A percentile compares a stretch with the other conserved stretches of the same genome.
phyloP scores from a whole-genome alignment of 2,113 vertebrate genomes.

The Dromas ardeola region DNA sequence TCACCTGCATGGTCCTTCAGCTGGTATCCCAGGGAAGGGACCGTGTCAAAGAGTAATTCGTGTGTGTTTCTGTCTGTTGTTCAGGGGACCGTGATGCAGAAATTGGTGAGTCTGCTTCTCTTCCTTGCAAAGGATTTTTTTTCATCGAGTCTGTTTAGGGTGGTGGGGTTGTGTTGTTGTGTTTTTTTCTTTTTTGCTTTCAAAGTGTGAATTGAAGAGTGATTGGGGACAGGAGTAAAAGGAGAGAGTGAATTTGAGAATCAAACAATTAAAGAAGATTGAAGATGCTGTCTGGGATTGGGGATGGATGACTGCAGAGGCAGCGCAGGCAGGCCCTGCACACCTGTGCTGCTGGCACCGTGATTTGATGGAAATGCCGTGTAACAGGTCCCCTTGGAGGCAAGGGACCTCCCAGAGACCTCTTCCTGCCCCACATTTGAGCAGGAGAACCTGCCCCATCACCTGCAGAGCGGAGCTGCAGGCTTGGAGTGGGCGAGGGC shows the following conservation, averaged over 20 bases:
- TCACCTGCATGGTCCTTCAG: background rate
- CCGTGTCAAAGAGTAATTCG: fast-evolving
- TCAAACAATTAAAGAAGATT: background rate
- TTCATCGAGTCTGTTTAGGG: background rate
- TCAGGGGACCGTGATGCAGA: background rate
- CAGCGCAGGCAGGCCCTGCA: background rate
- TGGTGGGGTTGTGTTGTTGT: background rate
- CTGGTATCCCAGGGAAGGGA: background rate
- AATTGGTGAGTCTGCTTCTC: background rate
- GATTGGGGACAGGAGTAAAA: fast-evolving
- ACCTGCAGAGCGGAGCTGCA: background rate
- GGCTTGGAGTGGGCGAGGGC: background rate
- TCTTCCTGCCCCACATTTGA: background rate
- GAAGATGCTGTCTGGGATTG: background rate
- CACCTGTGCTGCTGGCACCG: background rate
- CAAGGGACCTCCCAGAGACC: background rate
- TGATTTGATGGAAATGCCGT: background rate
- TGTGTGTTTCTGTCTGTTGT: background rate
- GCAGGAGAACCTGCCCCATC: background rate
- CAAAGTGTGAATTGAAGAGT: background rate
- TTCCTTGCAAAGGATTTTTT: background rate
- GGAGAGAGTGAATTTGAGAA: background rate
- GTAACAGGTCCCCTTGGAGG: background rate
- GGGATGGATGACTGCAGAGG: background rate
- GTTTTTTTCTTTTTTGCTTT: background rate